Conservation (phyloP, 64 coral and sea anemone species). For the Montipora foliosa region DNA sequence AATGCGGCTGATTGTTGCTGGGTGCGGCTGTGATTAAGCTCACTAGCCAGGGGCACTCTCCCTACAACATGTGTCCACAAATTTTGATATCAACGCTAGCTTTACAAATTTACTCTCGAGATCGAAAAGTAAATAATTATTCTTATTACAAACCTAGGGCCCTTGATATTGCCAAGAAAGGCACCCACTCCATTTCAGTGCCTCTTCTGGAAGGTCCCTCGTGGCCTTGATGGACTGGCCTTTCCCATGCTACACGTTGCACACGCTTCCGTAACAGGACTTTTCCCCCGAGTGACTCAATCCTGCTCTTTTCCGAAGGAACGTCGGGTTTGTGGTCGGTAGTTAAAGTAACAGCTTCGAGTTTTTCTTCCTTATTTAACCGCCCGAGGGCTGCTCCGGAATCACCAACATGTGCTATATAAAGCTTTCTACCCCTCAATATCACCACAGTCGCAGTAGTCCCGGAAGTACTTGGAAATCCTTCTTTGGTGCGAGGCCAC, state of each 20-base stretch:
- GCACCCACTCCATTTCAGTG: constrained; percentile 84
- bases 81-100: no score
- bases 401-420: constrained; percentile 93
- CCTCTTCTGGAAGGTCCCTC: constrained; percentile 88
- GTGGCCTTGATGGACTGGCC: constrained; percentile 75
- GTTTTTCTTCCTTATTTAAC: constrained; percentile 25
- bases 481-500: constrained; percentile 93
- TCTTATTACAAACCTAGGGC: constrained; percentile 66
- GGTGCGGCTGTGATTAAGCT: no score
- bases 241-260: constrained; percentile 87
- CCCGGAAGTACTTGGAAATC: constrained; percentile 89
- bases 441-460: constrained; percentile 87
- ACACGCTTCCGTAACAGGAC: constrained; percentile 86
- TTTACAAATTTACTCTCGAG: no score
- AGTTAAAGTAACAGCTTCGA: constrained; percentile 72
- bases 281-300: constrained; percentile 80
- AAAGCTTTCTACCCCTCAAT: constrained; percentile 77
- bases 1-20: no score
- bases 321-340: constrained; percentile 94
- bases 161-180: constrained; percentile 88
- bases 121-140: background rate
- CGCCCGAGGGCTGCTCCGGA: constrained; percentile 80
- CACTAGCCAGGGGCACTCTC: no score
- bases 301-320: constrained; percentile 79
- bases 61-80: no score